Conservation (phyloP, 2,888 invertebrate species). For the Tuta absoluta region DNA sequence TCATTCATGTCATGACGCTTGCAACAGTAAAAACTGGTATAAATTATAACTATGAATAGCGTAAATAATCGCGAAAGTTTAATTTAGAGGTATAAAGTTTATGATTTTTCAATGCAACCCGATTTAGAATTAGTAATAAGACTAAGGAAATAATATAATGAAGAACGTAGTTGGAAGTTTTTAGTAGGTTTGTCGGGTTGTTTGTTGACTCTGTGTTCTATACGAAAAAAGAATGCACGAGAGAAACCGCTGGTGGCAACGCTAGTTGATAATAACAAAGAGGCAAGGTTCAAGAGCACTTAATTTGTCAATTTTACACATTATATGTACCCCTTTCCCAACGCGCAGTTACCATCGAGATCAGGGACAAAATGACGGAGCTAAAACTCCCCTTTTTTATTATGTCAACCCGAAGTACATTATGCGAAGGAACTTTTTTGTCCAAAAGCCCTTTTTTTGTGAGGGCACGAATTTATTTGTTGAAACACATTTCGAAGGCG, state of each 20-base stretch:
- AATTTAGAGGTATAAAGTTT: too few relatives aligned
- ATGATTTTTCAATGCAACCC: too few relatives aligned
- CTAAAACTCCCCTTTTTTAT: slow-evolving; percentile 27
- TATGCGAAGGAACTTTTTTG: slow-evolving; percentile 24
- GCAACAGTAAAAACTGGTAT: too few relatives aligned
- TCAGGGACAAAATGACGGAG: slow-evolving; percentile 22
- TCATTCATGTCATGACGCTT: too few relatives aligned
- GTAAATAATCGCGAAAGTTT: too few relatives aligned
- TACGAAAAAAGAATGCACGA: too few relatives aligned
- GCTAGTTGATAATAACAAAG: background rate
- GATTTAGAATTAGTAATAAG: too few relatives aligned
- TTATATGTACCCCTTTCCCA: background rate
- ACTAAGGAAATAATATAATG: too few relatives aligned
- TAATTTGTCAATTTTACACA: background rate
- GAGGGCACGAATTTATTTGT: slow-evolving; percentile 25
- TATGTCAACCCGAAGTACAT: slow-evolving; percentile 28
- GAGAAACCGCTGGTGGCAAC: too few relatives aligned
- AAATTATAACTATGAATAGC: too few relatives aligned
- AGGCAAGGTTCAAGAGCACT: background rate
- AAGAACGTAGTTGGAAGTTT: too few relatives aligned
- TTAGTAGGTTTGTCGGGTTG: too few relatives aligned
- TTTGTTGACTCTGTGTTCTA: background rate
- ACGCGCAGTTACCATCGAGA: background rate
- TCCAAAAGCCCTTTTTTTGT: slow-evolving; percentile 22
- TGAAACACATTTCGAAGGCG: slow-evolving; percentile 18